These are phyloP conservation scores for Scolopax bukidnonensis DNA, from an alignment of 2,797 vertebrate genomes.

Conservation along the genomic window DNA sequence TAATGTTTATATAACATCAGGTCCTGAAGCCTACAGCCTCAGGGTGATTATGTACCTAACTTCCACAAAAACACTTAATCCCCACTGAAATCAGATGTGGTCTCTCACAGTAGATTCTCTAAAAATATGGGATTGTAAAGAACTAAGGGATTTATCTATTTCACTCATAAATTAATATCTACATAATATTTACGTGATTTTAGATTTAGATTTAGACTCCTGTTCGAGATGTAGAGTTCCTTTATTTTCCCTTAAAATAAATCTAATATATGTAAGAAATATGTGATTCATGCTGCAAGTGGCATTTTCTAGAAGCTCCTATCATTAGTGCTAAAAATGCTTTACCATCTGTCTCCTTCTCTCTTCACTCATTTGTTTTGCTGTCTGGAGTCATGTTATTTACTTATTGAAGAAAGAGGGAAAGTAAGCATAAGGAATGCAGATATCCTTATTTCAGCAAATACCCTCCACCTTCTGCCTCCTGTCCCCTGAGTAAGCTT, in stretches of 20 bases:
- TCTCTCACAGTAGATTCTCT: not conserved
- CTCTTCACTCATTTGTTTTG: not conserved
- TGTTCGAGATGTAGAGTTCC: not conserved
- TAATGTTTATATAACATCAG: not conserved
- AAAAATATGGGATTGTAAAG: not conserved
- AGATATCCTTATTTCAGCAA: not conserved
- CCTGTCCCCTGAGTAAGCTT: not conserved
- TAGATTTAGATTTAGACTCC: not conserved
- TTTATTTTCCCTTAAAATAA: not conserved
- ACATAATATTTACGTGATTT: not conserved
- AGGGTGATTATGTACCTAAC: not conserved
- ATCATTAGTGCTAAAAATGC: constrained; percentile 5
- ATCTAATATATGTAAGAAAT: not conserved
- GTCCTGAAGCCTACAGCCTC: not conserved
- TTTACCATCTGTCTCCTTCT: constrained; percentile 31
- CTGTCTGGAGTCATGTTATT: not conserved
- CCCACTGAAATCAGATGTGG: not conserved
- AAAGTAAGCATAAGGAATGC: not conserved
- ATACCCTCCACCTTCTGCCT: not conserved
- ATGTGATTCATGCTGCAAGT: not conserved
- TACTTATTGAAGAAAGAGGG: not conserved
- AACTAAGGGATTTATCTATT: not conserved
- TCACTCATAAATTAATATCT: not conserved
- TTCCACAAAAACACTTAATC: not conserved
- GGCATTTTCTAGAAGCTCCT: constrained; percentile 34